Percentiles rank a stretch among this genome's conserved stretches.
These are phyloP conservation scores for Cyanoliseus patagonus DNA, from an alignment of 2,113 vertebrate species.

Conservation along the genomic window DNA sequence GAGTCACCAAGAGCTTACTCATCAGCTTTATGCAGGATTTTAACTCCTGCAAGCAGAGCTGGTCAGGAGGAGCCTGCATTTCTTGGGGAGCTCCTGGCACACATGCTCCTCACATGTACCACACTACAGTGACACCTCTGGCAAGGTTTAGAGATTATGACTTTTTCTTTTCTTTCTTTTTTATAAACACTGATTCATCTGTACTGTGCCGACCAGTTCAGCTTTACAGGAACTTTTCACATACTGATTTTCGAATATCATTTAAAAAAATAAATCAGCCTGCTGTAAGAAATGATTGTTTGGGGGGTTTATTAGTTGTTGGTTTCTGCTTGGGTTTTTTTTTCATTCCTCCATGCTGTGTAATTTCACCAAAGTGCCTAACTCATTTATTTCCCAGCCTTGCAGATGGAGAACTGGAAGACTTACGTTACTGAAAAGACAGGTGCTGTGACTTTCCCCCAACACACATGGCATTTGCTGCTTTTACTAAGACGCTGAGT, in stretches of 20 bases:
- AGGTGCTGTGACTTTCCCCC: background rate
- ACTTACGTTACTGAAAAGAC: background rate
- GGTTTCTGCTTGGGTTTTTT: background rate
- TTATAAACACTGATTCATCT: background rate
- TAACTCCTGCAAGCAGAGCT: slow-evolving; percentile 36
- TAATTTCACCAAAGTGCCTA: background rate
- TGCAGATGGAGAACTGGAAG: background rate
- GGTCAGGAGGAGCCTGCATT: slow-evolving; percentile 18
- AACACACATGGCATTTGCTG: background rate
- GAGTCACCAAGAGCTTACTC: slow-evolving; percentile 67
- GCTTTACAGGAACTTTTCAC: background rate
- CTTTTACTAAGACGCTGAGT: background rate
- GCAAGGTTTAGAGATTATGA: background rate
- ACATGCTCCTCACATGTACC: background rate
- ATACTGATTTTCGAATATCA: background rate
- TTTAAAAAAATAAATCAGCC: background rate
- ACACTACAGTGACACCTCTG: background rate
- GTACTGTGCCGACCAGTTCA: background rate
- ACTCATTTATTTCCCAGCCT: background rate
- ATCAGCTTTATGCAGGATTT: slow-evolving; percentile 57
- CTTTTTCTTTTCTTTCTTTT: background rate
- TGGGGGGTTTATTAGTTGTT: background rate
- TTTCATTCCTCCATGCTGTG: background rate
- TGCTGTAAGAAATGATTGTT: background rate
- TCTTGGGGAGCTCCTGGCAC: slow-evolving; percentile 11